Evolutionary conservation across 1,140 invertebrate genomes (phyloP), one percentile per base, ranked within the genome.

Genomic region (Mamestra configurata): DNA sequence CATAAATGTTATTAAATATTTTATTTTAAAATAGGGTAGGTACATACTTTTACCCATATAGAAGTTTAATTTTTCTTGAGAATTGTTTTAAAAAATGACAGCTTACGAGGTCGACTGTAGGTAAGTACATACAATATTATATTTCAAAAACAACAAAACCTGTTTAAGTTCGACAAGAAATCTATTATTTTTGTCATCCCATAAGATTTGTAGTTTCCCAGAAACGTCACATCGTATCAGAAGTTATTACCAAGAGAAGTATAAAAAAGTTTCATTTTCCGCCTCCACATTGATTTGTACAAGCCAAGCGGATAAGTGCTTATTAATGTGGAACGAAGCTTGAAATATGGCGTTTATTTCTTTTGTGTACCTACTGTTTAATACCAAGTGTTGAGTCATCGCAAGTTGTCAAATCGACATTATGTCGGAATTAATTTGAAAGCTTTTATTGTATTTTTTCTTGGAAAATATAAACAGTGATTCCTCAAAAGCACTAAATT

Each of bases 271-370:
- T 24, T 20, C 22, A 55, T 22, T 15, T 61, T 35, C 27, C 27
- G 13, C 6, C 57, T 35, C 6, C 57, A n/a, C 27, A 35, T 35
- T 18, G 57, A 61, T 61, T 61, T 61, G 57, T 8, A n/a, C 24
- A 35, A 59, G 10, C 27, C 10, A 61, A 61, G 4, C 57, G 27
- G 11, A 31, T 35, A 35, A 61, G 57, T 61, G 35, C 57, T 61
- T 31, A 61, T 61, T 61, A 35, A 61, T 61, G 57, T 35, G 57
- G 57, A 61, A 61, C 20, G 13, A 31, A 61, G 27, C 57, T 35
- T 61, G 57, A 35, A 61, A 61, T 61, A 35, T 35, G 13, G 15
- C 13, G 57, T 61, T 61, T 61, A n/a, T 61, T 61, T 24, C 15
- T 35, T 61, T 31, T n/a, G 75, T 40, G 20, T 35, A 27, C 61